Percentiles rank a stretch among this genome's conserved stretches.
Conservation (phyloP, 2,113 vertebrate genomes). For the Myiozetetes cayanensis region DNA sequence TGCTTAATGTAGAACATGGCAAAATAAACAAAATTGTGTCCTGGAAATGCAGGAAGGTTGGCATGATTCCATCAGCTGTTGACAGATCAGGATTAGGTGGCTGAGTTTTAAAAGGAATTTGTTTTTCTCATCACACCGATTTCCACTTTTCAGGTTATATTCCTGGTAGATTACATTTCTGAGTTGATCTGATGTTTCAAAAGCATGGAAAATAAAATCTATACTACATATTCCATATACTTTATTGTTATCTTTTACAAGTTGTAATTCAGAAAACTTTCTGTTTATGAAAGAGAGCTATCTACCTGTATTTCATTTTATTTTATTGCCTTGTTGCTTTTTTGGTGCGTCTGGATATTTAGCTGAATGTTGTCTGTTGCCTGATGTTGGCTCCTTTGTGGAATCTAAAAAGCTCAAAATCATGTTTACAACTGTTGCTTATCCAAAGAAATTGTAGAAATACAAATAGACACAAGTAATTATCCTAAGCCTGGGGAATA, state of each 20-base stretch:
- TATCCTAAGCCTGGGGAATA: neutral
- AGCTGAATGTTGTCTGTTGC: neutral
- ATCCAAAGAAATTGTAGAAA: neutral
- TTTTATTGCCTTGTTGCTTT: neutral
- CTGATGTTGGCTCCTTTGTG: neutral
- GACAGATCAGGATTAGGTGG: neutral
- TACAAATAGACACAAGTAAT: neutral
- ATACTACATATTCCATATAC: neutral
- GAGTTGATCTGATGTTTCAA: neutral
- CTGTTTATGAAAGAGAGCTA: neutral
- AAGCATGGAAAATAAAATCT: neutral
- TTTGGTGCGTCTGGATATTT: neutral
- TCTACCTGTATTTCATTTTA: neutral
- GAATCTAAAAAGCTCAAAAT: neutral
- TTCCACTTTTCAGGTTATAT: neutral
- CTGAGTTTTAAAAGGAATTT: constrained; percentile 4
- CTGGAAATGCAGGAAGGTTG: neutral
- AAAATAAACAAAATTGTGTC: constrained; percentile 1
- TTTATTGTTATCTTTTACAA: neutral
- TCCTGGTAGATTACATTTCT: neutral
- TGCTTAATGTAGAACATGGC: neutral
- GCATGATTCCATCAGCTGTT: neutral
- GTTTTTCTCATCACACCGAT: neutral
- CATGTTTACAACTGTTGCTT: neutral
- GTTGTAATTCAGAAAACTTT: neutral